Base-by-base conservation (phyloP, 35 echinoderm and acorn worm species). In the Acanthaster planci region DNA sequence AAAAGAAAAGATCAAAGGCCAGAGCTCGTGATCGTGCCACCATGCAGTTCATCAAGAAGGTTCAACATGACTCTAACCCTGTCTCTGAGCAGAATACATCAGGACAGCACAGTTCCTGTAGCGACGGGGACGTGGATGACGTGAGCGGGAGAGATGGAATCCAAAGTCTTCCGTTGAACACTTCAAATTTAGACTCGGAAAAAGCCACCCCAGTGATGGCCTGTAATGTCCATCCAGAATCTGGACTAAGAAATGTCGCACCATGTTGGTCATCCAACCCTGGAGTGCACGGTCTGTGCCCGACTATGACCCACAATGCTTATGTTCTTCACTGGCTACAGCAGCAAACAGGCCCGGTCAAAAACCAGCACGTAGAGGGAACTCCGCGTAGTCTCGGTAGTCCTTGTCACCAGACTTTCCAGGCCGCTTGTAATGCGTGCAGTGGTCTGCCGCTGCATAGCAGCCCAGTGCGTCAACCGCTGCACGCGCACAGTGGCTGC, bases 381-480 rank as follows among this genome's bases (percentile, higher is more conserved):
- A 47, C 4, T 47, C 26, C 64, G 30, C 26, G 30, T 72, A 5
- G 4, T 10, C 64, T 27, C 14, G 7, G 8, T 10, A 34, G 34
- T 72, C 16, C 64, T 72, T 72, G 64, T 72, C 64, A 72, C 30
- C 64, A 26, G 64, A 12, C 64, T 27, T 72, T 72, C 34, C 64
- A 30, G 34, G 64, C 64, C 14, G 14, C 64, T 72, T 72, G 21
- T 23, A 72, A 26, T 35, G n/a, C n/a, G n/a, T n/a, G n/a, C n/a
- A 30, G 64, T 34, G 14, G 2, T 72, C 30, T 27, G 22, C 7
- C 30, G 10, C 23, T 72, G 14, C 64, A 72, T 34, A 72, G 64
- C 23, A 72, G 64, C 64, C 64, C 64, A 72, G 7, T 72, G 18
- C 64, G 30, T 72, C 64, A 31, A 29, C 10, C 64, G 30, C 64